A percentile compares a stretch with the other conserved stretches of the same genome.
Conservation (phyloP, 1,140 invertebrate species). For the Drosophila nannoptera region DNA sequence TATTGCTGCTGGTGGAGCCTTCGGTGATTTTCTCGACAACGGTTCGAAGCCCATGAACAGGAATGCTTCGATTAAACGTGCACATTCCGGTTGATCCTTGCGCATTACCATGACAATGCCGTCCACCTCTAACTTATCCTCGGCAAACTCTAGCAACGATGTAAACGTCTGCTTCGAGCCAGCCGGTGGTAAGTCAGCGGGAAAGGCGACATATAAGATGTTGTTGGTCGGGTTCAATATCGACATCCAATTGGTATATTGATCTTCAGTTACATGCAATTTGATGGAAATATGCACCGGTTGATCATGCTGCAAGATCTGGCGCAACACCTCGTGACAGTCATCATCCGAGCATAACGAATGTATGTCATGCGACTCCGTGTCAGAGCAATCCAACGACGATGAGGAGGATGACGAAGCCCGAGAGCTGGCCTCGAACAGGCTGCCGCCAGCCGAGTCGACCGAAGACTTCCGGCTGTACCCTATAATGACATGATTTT, state of each 20-base stretch:
- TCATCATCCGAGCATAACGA: slow-evolving; percentile 75
- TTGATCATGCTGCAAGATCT: slow-evolving; percentile 82
- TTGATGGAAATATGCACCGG: slow-evolving; percentile 87
- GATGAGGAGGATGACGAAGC: slow-evolving; percentile 68
- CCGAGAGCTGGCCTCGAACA: slow-evolving; percentile 64
- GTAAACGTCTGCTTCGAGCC: slow-evolving; percentile 96
- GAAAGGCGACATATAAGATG: slow-evolving; percentile 92
- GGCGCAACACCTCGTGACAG: slow-evolving; percentile 80
- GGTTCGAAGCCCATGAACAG: slow-evolving; percentile 97
- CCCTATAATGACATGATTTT: slow-evolving; percentile 76
- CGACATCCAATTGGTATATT: slow-evolving; percentile 89
- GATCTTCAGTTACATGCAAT: slow-evolving; percentile 87
- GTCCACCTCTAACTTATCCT: slow-evolving; percentile 92
- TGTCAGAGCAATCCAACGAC: slow-evolving; percentile 71
- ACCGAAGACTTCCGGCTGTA: slow-evolving; percentile 80
- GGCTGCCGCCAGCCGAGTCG: slow-evolving; percentile 77
- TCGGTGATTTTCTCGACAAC: slow-evolving; percentile 89
- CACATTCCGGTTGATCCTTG: slow-evolving; percentile 90
- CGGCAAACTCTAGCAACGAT: slow-evolving; percentile 95
- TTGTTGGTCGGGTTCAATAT: slow-evolving; percentile 84
- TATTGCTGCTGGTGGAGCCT: slow-evolving; percentile 82
- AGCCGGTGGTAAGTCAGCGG: slow-evolving; percentile 89
- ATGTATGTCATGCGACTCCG: slow-evolving; percentile 66
- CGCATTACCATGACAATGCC: slow-evolving; percentile 85
- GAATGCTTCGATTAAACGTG: slow-evolving; percentile 93